Conservation (phyloP, 2,113 vertebrate species). For the Mesembrinibis cayennensis region DNA sequence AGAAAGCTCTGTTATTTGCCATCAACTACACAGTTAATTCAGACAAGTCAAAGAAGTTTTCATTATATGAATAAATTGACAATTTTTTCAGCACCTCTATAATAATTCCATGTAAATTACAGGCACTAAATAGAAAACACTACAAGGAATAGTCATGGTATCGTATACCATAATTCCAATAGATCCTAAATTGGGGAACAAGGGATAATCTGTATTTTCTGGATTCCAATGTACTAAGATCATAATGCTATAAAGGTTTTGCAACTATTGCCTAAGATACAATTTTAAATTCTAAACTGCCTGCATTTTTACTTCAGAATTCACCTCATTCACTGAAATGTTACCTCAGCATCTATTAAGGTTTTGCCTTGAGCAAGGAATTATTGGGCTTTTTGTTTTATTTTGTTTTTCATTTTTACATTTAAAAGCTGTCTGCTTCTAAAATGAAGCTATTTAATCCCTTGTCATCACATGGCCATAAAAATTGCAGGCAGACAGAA, state of each 20-base stretch:
- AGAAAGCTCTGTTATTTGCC: neutral
- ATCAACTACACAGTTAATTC: neutral
- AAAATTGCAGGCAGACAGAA: conserved; percentile 79
- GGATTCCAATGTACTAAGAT: neutral
- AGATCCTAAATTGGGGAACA: neutral
- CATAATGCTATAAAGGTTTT: conserved; percentile 18
- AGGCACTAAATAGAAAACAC: conserved; percentile 21
- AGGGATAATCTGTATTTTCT: conserved; percentile 10
- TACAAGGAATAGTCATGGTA: neutral
- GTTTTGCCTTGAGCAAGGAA: conserved; percentile 57
- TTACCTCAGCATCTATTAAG: conserved; percentile 45
- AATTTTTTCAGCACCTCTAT: neutral
- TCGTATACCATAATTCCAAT: neutral
- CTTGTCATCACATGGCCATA: conserved; percentile 79
- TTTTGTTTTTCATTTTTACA: conserved; percentile 51
- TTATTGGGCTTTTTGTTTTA: conserved; percentile 53
- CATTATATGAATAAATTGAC: neutral
- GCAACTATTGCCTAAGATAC: neutral
- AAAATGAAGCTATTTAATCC: conserved; percentile 75
- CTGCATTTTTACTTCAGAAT: conserved; percentile 35
- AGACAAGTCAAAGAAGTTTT: neutral
- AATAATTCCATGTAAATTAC: conserved; percentile 12
- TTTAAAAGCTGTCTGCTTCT: conserved; percentile 64
- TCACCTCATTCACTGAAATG: conserved; percentile 50
- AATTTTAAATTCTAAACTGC: conserved; percentile 36